Conservation (phyloP, 2,888 invertebrate genomes). For the Drosophila tripunctata region DNA sequence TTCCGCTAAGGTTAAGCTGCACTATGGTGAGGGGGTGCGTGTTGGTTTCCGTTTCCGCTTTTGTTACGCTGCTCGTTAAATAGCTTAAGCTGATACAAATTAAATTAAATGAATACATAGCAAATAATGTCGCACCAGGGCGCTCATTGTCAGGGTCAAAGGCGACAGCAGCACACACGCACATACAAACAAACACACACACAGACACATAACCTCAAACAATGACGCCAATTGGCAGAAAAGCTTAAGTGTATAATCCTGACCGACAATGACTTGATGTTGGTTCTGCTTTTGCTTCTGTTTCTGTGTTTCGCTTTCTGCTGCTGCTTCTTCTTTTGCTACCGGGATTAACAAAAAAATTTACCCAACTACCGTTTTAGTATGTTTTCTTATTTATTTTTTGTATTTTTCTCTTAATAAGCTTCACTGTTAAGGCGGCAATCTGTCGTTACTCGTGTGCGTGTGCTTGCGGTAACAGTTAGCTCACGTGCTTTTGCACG, state of each 20-base stretch:
- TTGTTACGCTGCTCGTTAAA: constrained; percentile 54
- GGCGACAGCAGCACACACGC: constrained; percentile 14
- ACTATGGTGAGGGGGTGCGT: not conserved
- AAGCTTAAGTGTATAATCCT: constrained; percentile 57
- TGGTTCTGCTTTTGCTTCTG: not conserved
- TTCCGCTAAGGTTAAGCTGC: constrained; percentile 27
- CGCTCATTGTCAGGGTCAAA: constrained; percentile 65
- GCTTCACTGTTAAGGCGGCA: constrained; percentile 30
- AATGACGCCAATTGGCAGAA: constrained; percentile 63
- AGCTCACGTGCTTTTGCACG: constrained; percentile 51
- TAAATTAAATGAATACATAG: constrained; percentile 67
- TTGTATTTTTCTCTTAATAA: constrained; percentile 13
- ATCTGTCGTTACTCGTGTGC: constrained; percentile 22
- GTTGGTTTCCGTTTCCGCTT: constrained; percentile 56
- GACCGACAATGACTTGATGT: constrained; percentile 30
- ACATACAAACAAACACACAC: constrained; percentile 12
- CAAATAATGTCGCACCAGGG: constrained; percentile 43
- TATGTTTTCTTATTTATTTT: not conserved
- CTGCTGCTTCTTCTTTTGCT: not conserved
- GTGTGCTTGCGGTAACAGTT: not conserved
- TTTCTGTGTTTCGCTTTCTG: not conserved
- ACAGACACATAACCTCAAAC: constrained; percentile 54
- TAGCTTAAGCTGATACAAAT: constrained; percentile 65
- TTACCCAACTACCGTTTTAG: constrained; percentile 1
- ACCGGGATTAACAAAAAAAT: constrained; percentile 12